These are phyloP conservation scores for Platyura marginata DNA, from an alignment of 1,140 invertebrate species.

Conservation along the genomic window DNA sequence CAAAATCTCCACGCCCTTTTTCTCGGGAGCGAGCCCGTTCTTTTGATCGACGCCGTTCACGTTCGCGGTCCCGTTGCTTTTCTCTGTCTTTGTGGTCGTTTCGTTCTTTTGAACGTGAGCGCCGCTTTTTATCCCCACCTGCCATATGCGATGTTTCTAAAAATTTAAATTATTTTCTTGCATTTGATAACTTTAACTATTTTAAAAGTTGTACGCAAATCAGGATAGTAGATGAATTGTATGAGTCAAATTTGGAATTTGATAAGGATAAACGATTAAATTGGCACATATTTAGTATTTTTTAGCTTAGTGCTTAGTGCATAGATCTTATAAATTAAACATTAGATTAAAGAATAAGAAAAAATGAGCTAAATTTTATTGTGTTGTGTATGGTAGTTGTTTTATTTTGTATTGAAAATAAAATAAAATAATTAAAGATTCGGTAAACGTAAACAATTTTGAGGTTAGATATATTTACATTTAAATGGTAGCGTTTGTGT, in stretches of 20 bases:
- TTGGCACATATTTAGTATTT: too few species aligned
- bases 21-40: constrained; percentile 6
- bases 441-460: too few species aligned
- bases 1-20: constrained; percentile 11
- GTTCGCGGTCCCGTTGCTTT: constrained; percentile 10
- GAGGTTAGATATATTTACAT: too few species aligned
- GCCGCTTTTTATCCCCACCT: constrained; percentile 15
- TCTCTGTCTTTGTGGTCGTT: constrained; percentile 10
- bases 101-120: constrained; percentile 30
- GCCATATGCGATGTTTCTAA: neutral
- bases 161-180: neutral
- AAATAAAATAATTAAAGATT: too few species aligned
- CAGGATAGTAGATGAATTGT: neutral
- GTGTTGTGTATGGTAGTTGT: too few species aligned
- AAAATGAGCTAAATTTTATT: neutral
- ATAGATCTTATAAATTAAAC: neutral
- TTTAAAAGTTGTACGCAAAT: neutral
- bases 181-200: neutral
- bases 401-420: too few species aligned
- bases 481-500: too few species aligned
- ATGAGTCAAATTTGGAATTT: neutral
- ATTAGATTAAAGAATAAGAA: neutral
- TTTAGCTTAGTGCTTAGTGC: too few species aligned
- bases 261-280: neutral
- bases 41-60: constrained; percentile 15